Evolutionary conservation across 1,140 invertebrate species (phyloP).

Genomic region (Goniozus legneri): DNA sequence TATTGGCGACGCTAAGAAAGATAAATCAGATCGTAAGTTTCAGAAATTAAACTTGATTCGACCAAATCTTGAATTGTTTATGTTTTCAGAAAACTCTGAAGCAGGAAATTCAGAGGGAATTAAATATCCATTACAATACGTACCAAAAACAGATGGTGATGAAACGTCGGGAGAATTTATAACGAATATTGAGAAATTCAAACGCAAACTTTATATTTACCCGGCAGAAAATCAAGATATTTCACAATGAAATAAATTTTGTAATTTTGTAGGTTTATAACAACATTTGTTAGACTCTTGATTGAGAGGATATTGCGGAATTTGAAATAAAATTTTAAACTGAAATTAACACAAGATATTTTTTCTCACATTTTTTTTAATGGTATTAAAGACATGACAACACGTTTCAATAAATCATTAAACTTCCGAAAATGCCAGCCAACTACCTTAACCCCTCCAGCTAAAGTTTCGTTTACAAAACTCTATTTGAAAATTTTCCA

Average conservation of each 20-base stretch:
- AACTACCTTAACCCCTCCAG: conserved; percentile 33
- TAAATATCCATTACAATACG: conserved; percentile 26
- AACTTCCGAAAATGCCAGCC: conserved; percentile 44
- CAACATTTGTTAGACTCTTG: neutral
- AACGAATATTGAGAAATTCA: conserved; percentile 26
- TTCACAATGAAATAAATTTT: neutral
- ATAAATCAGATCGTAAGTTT: neutral
- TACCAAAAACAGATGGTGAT: conserved; percentile 10
- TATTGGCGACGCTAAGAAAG: conserved; percentile 25
- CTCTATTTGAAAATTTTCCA: conserved; percentile 20
- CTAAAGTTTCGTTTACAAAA: conserved; percentile 27
- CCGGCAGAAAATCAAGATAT: conserved; percentile 24
- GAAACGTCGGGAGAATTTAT: conserved; percentile 10
- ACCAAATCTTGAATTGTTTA: conserved; percentile 4
- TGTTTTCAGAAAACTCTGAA: conserved; percentile 6
- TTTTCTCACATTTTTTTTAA: conserved; percentile 31
- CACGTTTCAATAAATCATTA: conserved; percentile 49
- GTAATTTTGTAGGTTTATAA: neutral
- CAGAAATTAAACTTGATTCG: conserved; percentile 1
- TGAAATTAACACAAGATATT: neutral
- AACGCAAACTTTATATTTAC: conserved; percentile 36
- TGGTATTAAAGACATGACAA: conserved; percentile 49
- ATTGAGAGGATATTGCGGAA: neutral
- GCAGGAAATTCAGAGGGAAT: conserved; percentile 6
- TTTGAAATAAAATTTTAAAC: neutral